Evolutionary conservation across 2,888 invertebrate genomes (phyloP).

Genomic region (Pandemis cinnamomeana): DNA sequence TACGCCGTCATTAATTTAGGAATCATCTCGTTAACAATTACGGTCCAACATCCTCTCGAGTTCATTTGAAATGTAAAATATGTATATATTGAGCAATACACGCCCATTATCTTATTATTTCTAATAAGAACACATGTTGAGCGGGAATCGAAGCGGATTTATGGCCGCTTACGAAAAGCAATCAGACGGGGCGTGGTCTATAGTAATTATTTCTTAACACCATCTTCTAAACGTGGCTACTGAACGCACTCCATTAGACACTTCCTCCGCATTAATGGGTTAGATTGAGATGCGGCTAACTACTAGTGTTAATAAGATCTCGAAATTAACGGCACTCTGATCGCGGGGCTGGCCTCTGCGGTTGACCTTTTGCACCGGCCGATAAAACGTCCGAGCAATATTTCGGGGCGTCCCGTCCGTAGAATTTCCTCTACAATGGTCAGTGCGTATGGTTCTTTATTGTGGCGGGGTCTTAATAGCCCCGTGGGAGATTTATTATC

Average conservation of each 20-base stretch:
- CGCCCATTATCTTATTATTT: constrained; percentile 67
- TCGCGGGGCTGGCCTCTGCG: constrained; percentile 7
- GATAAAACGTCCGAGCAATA: constrained; percentile 18
- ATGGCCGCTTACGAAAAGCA: constrained; percentile 78
- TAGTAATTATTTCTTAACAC: constrained; percentile 83
- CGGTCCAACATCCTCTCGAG: constrained; percentile 52
- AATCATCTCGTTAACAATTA: constrained; percentile 59
- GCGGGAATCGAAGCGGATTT: constrained; percentile 71
- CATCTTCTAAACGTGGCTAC: constrained; percentile 74
- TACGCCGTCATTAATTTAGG: constrained; percentile 60
- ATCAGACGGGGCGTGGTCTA: constrained; percentile 77
- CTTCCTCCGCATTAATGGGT: constrained; percentile 67
- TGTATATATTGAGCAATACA: constrained; percentile 55
- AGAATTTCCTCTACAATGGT: constrained; percentile 25
- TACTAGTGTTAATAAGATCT: constrained; percentile 43
- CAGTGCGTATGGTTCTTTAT: constrained; percentile 42
- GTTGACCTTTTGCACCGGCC: constrained; percentile 24
- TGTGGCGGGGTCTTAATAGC: constrained; percentile 48
- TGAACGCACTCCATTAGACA: constrained; percentile 69
- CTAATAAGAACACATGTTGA: constrained; percentile 68
- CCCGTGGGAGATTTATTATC: constrained; percentile 54
- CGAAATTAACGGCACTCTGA: constrained; percentile 37
- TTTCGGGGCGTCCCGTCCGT: constrained; percentile 22
- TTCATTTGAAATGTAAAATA: constrained; percentile 61
- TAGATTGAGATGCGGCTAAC: constrained; percentile 69